phyloP scores from a whole-genome alignment of 2,888 invertebrate species.

The Willowsia nigromaculata region DNA sequence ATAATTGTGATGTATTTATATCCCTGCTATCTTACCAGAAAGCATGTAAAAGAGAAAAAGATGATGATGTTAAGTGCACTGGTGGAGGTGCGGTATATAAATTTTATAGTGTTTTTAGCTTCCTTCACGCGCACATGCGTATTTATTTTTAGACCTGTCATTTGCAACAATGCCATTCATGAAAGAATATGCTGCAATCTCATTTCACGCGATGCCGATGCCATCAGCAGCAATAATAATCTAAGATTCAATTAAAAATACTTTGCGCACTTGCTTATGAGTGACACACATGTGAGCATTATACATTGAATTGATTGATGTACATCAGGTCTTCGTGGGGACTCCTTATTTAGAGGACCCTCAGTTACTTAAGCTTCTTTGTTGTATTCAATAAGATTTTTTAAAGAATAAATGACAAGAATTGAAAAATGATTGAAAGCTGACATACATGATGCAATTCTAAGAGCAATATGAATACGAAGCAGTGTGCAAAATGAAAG shows the following conservation, averaged over 20 bases:
- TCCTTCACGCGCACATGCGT: background rate
- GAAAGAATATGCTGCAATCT: background rate
- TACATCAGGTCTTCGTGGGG: slow-evolving; percentile 4
- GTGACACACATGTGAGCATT: background rate
- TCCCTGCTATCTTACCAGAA: background rate
- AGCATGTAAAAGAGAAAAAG: background rate
- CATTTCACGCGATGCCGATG: slow-evolving; percentile 7
- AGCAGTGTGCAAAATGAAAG: background rate
- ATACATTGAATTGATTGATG: slow-evolving; percentile 33
- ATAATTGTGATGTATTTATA: background rate
- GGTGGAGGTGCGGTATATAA: background rate
- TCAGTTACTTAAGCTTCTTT: background rate
- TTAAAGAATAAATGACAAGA: background rate
- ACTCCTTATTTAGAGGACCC: background rate
- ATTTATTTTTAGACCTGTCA: slow-evolving; percentile 52
- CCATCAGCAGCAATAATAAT: background rate
- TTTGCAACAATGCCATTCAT: slow-evolving; percentile 38
- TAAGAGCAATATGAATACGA: background rate
- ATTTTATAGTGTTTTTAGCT: background rate
- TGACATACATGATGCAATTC: background rate
- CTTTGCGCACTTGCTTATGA: background rate
- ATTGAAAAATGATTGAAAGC: background rate
- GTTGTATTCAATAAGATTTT: background rate
- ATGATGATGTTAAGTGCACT: background rate
- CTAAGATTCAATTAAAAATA: slow-evolving; percentile 14